phyloP scores from a whole-genome alignment of 2,888 invertebrate species.

The Melikaiella ostensackeni region DNA sequence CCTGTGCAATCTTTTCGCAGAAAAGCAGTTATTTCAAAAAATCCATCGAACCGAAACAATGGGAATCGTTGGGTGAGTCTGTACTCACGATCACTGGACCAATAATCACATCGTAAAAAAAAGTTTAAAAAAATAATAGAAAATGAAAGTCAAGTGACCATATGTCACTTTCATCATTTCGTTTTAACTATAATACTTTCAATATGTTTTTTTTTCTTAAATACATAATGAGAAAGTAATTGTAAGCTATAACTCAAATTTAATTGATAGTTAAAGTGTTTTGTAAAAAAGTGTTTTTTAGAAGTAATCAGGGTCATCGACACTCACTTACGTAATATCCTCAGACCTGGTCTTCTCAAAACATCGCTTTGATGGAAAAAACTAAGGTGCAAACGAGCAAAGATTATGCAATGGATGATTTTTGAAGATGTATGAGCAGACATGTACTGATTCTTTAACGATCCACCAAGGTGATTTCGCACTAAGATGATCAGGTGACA shows the following conservation, averaged over 20 bases:
- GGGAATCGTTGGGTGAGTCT: conserved; percentile 12
- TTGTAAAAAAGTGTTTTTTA: not conserved
- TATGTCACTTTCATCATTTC: not conserved
- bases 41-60: conserved; percentile 32
- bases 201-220: not conserved
- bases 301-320: too few species aligned
- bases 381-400: not conserved
- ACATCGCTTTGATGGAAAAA: not conserved
- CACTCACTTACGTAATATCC: too few species aligned
- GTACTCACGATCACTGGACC: conserved; percentile 30
- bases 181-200: not conserved
- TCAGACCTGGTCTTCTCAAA: not conserved
- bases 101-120: not conserved
- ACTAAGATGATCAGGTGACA: not conserved
- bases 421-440: not conserved
- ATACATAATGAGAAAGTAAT: not conserved
- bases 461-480: not conserved
- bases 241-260: not conserved
- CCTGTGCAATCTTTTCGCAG: conserved; percentile 27
- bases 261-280: not conserved
- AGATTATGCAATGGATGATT: not conserved
- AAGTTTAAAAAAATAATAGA: not conserved
- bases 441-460: not conserved
- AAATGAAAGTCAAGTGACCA: not conserved
- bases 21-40: not conserved